phyloP scores from a whole-genome alignment of 2,113 vertebrate genomes.

The Phoxinus phoxinus region DNA sequence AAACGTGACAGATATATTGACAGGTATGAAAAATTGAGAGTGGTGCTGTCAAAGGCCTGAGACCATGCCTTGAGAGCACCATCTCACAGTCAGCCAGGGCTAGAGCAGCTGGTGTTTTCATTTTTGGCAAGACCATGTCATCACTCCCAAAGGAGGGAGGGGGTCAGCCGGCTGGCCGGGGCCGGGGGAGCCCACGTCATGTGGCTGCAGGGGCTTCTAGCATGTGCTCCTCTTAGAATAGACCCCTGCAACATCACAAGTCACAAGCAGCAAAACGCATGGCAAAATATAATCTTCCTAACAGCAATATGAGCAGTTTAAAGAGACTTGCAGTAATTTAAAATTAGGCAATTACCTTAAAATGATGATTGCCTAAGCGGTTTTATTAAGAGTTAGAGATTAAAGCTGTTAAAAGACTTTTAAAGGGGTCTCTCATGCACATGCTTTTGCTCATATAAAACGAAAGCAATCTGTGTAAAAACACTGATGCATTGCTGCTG shows the following conservation, averaged over 20 bases:
- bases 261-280: conserved; percentile 23
- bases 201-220: conserved; percentile 25
- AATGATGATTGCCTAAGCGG: not conserved
- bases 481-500: not conserved
- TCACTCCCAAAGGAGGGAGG: not conserved
- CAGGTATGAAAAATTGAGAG: not conserved
- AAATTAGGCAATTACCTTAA: not conserved
- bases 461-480: not conserved
- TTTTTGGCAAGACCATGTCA: conserved; percentile 50
- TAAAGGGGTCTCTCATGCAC: not conserved
- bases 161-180: not conserved
- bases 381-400: not conserved
- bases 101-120: conserved; percentile 56
- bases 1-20: not conserved
- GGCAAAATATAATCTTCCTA: not conserved
- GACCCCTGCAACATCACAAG: conserved; percentile 31
- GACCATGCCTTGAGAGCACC: not conserved
- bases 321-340: not conserved
- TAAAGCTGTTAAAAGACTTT: not conserved
- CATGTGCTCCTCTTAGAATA: conserved; percentile 50
- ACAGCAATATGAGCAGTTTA: not conserved
- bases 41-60: not conserved
- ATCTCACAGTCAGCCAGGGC: not conserved
- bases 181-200: conserved; percentile 41
- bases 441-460: not conserved